phyloP scores from a whole-genome alignment of 2,797 vertebrate genomes.

The Amazona ochrocephala region DNA sequence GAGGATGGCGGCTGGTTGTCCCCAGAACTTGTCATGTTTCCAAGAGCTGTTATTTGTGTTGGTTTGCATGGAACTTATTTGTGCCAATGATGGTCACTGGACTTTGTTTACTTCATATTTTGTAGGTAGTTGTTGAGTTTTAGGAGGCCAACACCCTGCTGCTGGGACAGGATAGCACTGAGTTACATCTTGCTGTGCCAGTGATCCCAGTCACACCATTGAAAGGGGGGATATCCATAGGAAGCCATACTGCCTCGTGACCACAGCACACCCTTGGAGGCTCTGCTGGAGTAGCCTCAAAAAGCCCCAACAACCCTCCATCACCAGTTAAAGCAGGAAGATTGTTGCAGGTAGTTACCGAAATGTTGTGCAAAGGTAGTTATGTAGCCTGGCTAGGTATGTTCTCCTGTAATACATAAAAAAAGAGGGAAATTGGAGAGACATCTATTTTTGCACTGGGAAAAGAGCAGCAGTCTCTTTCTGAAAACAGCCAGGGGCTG shows the following conservation, averaged over 20 bases:
- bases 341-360: constrained; percentile 4
- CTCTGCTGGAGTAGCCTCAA: background rate
- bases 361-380: constrained; percentile 29
- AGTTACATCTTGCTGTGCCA: background rate
- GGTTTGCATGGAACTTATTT: background rate
- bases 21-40: background rate
- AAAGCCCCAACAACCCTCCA: background rate
- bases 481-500: constrained; percentile 31
- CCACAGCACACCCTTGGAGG: background rate
- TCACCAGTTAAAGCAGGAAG: background rate
- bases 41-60: background rate
- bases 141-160: background rate
- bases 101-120: background rate
- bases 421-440: background rate
- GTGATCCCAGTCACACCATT: accelerated
- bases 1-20: background rate
- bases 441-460: background rate
- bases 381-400: background rate
- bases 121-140: background rate
- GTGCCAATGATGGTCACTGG: background rate
- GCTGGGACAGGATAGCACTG: background rate
- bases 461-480: constrained; percentile 32
- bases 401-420: background rate
- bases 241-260: background rate
- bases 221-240: background rate